Base-by-base conservation (phyloP, 2,797 vertebrate genomes). In the Paramormyrops hopkinsi region DNA sequence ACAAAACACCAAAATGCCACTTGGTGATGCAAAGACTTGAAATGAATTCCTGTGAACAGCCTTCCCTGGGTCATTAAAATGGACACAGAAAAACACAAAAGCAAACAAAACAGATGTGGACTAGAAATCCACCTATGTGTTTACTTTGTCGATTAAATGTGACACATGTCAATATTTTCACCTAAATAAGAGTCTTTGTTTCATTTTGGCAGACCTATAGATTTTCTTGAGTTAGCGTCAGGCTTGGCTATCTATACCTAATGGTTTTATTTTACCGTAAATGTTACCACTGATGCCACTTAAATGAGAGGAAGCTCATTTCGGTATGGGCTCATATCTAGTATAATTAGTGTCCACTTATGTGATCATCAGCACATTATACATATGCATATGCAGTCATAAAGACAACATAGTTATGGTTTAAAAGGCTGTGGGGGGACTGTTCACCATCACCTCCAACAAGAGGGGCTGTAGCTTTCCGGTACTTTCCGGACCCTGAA, bases 41-140 rank as follows among this genome's bases (percentile, higher is more conserved):
- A 2, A 90, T 90, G 92, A 92, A 92, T 92, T 89, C 88, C 87
- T 91, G 90, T 83, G 53, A 37, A 69, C 79, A 29, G 82, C 8
- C 22, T 59, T 56, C 44, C 8, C 82, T 48, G 79, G 11, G 33
- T 86, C 48, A 89, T 86, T 50, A 86, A 53, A 54, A 5, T 37
- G 56, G 85, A 89, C 41, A 51, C 6, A 11, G 85, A n/a, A 19
- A 46, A 41, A 82, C 5, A 91, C 59, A 89, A 37, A 17, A 37
- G 46, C 3, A 12, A 29, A 37, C 88, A 5, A n/a, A 29, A 37
- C 69, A 46, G 41, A 82, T n/a, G 7, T 46, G 76, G 76, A 44
- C 41, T 82, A 82, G 41, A 82, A 82, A 37, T 37, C 33, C 33
- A 17, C 29, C 17, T 17, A 37, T 73, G 37, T 17, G 69, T 17